Evolutionary conservation across 2,113 vertebrate genomes (phyloP), one percentile per base, ranked within the genome.

Genomic region (Ameiurus melas): DNA sequence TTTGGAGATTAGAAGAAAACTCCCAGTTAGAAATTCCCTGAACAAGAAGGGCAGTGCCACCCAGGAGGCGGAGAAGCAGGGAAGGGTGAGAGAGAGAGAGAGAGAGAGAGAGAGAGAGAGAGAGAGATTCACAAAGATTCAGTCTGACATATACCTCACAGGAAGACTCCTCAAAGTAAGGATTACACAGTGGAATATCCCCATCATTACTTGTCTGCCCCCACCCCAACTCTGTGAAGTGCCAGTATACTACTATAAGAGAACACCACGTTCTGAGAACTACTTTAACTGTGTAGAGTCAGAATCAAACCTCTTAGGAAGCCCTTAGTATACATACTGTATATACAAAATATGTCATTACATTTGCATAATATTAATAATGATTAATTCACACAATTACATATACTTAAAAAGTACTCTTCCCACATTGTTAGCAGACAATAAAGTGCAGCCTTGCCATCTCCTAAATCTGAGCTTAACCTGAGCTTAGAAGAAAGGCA

Each of bases 1-100:
- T 90, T 90, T 91, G 88, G 91, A 90, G 90, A 92, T 88, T 89
- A 88, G 80, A 84, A 89, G 90, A 91, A 90, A 89, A 88, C 89
- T 89, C 90, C 85, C 87, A 91, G 88, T 87, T 73, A 85, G 89
- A 90, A 89, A 87, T 89, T 87, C 78, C 90, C 85, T 85, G 87
- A 85, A 62, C 58, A 22, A 89, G 89, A 84, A 91, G 87, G 89
- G 83, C 86, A 89, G 91, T 87, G 83, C 89, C 91, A 89, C 89
- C 90, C 90, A 88, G 68, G 89, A 91, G 86, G 25, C 39, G 82
- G 53, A 85, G 90, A 53, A 85, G 78, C 83, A 51, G 77, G 53
- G 82, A 80, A 77, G 75, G 22, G 87, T 30, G 30, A 82, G 68
- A 82, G 36, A 78, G 78, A 90, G 62, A 84, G 20, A 84, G 30